Percentiles rank a stretch among this genome's conserved stretches.
Evolutionary conservation across 2,113 vertebrate genomes (phyloP).

Genomic region (Mastomys natalensis): DNA sequence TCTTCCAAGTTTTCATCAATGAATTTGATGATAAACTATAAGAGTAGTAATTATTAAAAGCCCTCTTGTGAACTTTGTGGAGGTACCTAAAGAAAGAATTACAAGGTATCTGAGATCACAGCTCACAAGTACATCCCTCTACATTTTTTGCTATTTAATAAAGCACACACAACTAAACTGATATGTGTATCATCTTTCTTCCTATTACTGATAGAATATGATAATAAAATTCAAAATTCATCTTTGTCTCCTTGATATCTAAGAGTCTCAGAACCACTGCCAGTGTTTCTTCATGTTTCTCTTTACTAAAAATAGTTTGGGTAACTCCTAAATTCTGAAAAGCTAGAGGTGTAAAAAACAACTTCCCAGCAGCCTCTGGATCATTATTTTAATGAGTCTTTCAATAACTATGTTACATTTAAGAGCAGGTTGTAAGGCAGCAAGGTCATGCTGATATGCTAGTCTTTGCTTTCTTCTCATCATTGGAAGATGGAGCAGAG

Average conservation of each 20-base stretch:
- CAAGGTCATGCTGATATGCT: slow-evolving; percentile 27
- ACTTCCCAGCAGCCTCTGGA: background rate
- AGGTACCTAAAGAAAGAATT: background rate
- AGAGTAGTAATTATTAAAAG: background rate
- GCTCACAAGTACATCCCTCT: background rate
- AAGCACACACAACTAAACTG: background rate
- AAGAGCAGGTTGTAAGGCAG: slow-evolving; percentile 1
- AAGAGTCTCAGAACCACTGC: background rate
- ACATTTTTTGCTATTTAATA: background rate
- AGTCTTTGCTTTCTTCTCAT: background rate
- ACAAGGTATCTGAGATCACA: background rate
- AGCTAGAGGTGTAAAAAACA: background rate
- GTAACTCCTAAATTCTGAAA: background rate
- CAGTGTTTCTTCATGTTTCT: background rate
- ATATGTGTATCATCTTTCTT: background rate
- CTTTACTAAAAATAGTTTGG: background rate
- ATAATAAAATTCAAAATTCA: background rate
- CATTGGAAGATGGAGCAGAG: background rate
- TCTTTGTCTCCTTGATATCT: background rate
- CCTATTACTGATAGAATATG: background rate
- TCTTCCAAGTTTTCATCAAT: background rate
- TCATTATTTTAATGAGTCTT: slow-evolving; percentile 47
- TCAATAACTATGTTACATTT: background rate
- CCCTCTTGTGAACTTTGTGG: background rate
- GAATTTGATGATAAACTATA: background rate